Conservation (phyloP, 2,113 vertebrate genomes). For the Glareola pratincola region DNA sequence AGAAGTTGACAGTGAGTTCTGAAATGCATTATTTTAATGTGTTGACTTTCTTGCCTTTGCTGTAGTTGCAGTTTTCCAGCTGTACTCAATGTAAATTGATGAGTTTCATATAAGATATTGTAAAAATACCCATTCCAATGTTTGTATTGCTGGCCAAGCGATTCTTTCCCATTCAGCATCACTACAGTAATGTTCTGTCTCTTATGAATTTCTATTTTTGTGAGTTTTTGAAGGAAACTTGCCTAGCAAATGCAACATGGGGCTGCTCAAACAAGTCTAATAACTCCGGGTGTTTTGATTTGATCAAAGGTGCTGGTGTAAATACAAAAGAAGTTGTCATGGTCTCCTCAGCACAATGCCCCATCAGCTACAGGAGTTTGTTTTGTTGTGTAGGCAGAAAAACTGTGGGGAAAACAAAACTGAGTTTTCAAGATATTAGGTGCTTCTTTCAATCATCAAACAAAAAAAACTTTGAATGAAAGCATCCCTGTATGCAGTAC, state of each 20-base stretch:
- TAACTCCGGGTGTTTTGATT: conserved; percentile 14
- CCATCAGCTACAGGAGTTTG: background rate
- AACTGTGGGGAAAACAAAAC: background rate
- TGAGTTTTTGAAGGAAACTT: conserved; percentile 43
- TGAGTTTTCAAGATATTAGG: background rate
- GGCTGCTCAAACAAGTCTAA: conserved; percentile 38
- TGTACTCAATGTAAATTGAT: conserved; percentile 49
- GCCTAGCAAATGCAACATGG: conserved; percentile 11
- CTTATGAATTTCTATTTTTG: conserved; percentile 66
- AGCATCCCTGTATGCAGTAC: background rate
- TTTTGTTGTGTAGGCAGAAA: conserved; percentile 24
- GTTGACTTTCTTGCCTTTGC: conserved; percentile 16
- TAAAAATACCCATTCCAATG: conserved; percentile 41
- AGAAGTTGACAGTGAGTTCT: conserved; percentile 15
- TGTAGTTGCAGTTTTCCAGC: conserved; percentile 24
- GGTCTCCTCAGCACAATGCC: conserved; percentile 1
- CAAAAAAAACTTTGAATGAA: background rate
- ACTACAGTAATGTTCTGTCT: conserved; percentile 23
- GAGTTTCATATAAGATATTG: conserved; percentile 33
- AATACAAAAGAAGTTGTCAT: conserved; percentile 19
- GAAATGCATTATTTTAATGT: conserved; percentile 1
- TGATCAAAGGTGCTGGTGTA: background rate
- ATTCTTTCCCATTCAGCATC: conserved; percentile 10
- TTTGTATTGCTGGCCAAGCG: conserved; percentile 46
- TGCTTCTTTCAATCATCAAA: background rate